Evolutionary conservation across 2,113 vertebrate genomes (phyloP), one percentile per base, ranked within the genome.

Genomic region (Brachionichthys hirsutus): DNA sequence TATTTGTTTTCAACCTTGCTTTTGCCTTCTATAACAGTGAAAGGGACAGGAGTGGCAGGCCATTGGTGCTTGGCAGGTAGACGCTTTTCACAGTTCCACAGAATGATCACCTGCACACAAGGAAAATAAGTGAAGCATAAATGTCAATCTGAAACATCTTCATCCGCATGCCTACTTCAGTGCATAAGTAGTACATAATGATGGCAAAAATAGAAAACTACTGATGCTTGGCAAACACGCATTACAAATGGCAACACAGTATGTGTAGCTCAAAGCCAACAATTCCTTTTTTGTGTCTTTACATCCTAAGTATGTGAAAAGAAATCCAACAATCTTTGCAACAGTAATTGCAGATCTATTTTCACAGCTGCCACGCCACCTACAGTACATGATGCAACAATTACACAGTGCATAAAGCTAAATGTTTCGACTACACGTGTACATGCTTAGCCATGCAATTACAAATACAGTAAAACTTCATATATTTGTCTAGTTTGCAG

Each of bases 61-160:
- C 97, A 99, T 89, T 94, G 94, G 86, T 97, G 94, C 84, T 97
- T 98, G 81, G 94, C 93, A 84, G 97, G 97, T 53, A 98, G 92
- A 73, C 95, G 94, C 78, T 97, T 98, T 90, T 98, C 97, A 91
- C 96, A 98, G 90, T 98, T 98, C 97, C 97, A 99, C 84, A 99
- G 90, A 85, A 99, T 92, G 73, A 99, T 93, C 77, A 99, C 95
- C 97, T 99, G 88, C 72, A 92, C 20, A 73, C 44, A 49, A n/a
- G 34, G 3, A 49, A 60, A 36, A 44, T 0, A 18, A 19, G 16
- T 20, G 1, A 24, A 41, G 14, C 7, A 36, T 18, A 46, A 42
- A 30, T 19, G 44, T 41, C 46, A 54, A 17, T 22, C 9, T 43
- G 22, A 41, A 19, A 3, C 9, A 66, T 24, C 10, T 13, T 47